Percentiles rank a stretch among this genome's conserved stretches.
phyloP scores from a whole-genome alignment of 2,888 invertebrate species.

The Maniola hyperantus region DNA sequence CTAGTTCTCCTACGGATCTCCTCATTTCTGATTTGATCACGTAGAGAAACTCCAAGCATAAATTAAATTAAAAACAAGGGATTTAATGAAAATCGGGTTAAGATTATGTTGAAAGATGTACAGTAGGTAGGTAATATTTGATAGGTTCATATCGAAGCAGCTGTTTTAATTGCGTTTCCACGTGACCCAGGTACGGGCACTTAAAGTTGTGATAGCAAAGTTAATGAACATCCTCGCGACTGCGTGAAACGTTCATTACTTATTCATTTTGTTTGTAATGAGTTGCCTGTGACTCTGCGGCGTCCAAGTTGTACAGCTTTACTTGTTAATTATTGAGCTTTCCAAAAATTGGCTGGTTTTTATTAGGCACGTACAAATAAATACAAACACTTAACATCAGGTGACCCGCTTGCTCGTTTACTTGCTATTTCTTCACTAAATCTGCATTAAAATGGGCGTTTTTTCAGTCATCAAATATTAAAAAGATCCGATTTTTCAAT shows the following conservation, averaged over 20 bases:
- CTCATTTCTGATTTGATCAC: too few relatives aligned
- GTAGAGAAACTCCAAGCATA: too few relatives aligned
- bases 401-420: too few relatives aligned
- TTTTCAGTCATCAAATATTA: too few relatives aligned
- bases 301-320: background rate
- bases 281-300: conserved; percentile 24
- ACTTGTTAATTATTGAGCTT: background rate
- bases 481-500: too few relatives aligned
- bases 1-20: too few relatives aligned
- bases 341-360: background rate
- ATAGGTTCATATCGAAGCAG: background rate
- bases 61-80: too few relatives aligned
- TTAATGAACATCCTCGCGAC: conserved; percentile 33
- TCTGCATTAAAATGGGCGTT: too few relatives aligned
- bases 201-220: conserved; percentile 37
- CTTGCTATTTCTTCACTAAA: too few relatives aligned
- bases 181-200: conserved; percentile 15
- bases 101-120: background rate
- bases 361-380: too few relatives aligned
- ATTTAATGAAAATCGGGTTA: too few relatives aligned
- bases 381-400: too few relatives aligned
- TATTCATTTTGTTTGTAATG: conserved; percentile 38
- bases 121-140: background rate
- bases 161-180: conserved; percentile 16
- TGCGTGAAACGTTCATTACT: conserved; percentile 34